Base-by-base conservation (phyloP, 2,797 vertebrate genomes). In the Hypotaenidia okinawae region DNA sequence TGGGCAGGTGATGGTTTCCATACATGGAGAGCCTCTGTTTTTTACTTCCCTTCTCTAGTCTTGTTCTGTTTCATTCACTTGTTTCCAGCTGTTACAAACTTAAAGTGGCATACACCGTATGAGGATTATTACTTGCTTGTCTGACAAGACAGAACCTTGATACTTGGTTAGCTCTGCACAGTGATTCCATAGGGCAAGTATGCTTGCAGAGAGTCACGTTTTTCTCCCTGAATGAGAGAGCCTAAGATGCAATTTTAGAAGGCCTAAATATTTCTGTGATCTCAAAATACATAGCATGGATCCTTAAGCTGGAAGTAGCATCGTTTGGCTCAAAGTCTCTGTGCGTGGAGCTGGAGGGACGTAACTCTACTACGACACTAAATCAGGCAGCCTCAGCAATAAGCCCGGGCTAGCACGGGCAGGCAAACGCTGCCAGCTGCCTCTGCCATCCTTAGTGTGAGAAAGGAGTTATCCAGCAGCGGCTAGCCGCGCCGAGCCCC, bases 401-500 rank as follows among this genome's bases (percentile, higher is more conserved):
- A 14, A 16, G 3, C 13, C 30, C 0, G 7, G 9, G 18, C 8
- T 37, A 4, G 14, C 5, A 9, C 13, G 8, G 52, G 25, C 24
- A 21, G 1, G 4, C 33, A 18, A 54, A 35, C 5, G 27, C 58
- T 15, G 14, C 0, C 9, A 32, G 0, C n/a, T 4, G 17, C 11
- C 12, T 11, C 14, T 2, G 11, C 2, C 41, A 11, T 2, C 6
- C 43, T 13, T 5, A 9, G 21, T 5, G 10, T 0, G 21, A 51
- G 10, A 1, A 11, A 35, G 0, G 3, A 8, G 5, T 47, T 11
- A 19, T 12, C 21, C 0, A 23, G 32, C 58, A 32, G 6, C 19
- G 10, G 0, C 16, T 0, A 1, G 2, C 28, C 0, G 1, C 15
- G 0, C 13, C 2, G 0, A 9, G 2, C 37, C 4, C 33, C 1